Base-by-base conservation (phyloP, 1,140 invertebrate species). In the Drosophila kohkoa region DNA sequence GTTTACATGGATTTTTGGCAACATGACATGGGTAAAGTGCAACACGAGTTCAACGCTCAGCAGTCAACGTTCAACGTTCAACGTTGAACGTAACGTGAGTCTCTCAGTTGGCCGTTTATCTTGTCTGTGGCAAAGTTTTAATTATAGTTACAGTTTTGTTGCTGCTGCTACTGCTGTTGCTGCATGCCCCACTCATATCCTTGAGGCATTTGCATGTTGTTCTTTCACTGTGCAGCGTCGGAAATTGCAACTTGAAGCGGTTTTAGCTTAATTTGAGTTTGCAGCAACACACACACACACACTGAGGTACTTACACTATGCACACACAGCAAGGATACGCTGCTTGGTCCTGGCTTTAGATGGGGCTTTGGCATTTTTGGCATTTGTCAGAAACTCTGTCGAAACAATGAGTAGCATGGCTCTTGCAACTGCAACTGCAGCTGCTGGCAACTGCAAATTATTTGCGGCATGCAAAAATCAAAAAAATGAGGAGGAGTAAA, bases 221-320 rank as follows among this genome's bases (percentile, higher is more conserved):
- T 45, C 51, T 48, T 25, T 54, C 35, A 35, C 13, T 32, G 66
- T 70, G 55, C 57, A 41, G 48, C 58, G 72, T 88, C 82, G 82
- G 83, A 87, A 87, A 87, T 87, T 87, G 82, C 79, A 87, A 87
- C 76, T 87, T 77, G 72, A 88, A 82, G 82, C 76, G 79, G 82
- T 87, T 86, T 82, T 82, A 58, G 83, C 79, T 88, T 88, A 88
- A 82, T 88, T 86, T 86, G 60, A 79, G 76, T 88, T 32, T 86
- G 66, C 75, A 71, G 38, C 73, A 68, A 52, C 20, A 58, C n/a
- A 52, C 15, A 48, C 43, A 38, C 43, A 67, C 15, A 28, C 25
- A 49, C 4, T 10, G 7, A 10, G 7, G 55, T 7, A 28, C 20
- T 1, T 35, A 60, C 20, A 57, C 70, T 41, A 41, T 41, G 38